Evolutionary conservation across 2,797 vertebrate genomes (phyloP).

Genomic region (Coilia nasus): DNA sequence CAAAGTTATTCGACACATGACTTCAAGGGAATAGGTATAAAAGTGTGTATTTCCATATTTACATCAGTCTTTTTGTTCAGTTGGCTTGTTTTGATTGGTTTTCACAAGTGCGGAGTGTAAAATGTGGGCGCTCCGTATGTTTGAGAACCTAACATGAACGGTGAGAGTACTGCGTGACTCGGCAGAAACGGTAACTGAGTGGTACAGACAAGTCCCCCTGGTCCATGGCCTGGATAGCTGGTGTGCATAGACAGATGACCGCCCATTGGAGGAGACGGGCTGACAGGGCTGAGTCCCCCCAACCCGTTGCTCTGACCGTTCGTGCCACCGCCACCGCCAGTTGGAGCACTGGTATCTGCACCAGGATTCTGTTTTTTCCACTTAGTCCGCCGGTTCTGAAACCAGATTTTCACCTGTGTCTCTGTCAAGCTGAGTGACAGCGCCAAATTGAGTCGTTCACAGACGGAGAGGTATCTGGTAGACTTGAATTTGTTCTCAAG

Average conservation of each 20-base stretch:
- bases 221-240: constrained; percentile 80
- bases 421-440: constrained; percentile 91
- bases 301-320: constrained; percentile 68
- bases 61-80: constrained; percentile 8
- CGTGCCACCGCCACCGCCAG: constrained; percentile 61
- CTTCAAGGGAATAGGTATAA: constrained; percentile 10
- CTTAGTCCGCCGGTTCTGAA: constrained; percentile 94
- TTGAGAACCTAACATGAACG: constrained; percentile 95
- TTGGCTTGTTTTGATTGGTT: constrained; percentile 29
- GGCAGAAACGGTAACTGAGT: constrained; percentile 93
- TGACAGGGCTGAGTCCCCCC: constrained; percentile 87
- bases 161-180: constrained; percentile 91
- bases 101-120: constrained; percentile 94
- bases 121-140: constrained; percentile 92
- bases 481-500: constrained; percentile 97
- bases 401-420: constrained; percentile 96
- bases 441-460: constrained; percentile 91
- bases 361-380: constrained; percentile 97
- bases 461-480: constrained; percentile 92
- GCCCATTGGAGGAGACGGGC: constrained; percentile 89
- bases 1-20: constrained; percentile 21
- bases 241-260: constrained; percentile 89
- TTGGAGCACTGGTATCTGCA: constrained; percentile 91
- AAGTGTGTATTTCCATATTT: constrained; percentile 17
- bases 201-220: constrained; percentile 87